phyloP scores from a whole-genome alignment of 1,140 invertebrate genomes.

The Charaxes varanes region DNA sequence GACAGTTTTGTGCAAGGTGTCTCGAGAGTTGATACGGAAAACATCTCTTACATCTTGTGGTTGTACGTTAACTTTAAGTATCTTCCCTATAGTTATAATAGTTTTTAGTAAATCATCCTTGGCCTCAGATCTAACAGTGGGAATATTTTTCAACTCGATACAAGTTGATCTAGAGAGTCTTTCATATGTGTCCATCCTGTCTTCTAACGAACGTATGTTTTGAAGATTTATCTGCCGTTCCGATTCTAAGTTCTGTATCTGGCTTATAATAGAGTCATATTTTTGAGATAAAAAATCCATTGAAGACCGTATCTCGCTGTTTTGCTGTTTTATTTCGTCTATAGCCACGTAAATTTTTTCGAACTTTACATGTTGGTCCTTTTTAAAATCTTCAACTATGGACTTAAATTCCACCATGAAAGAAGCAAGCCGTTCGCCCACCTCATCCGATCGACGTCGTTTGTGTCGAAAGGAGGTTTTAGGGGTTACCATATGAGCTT shows the following conservation, averaged over 20 bases:
- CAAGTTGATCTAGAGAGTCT: conserved; percentile 13
- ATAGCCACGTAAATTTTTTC: no score
- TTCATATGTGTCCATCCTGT: conserved; percentile 16
- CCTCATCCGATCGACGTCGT: no score
- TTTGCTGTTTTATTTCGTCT: no score
- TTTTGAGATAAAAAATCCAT: conserved; percentile 1
- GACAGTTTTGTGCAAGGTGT: neutral
- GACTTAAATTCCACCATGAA: no score
- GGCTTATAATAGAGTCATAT: neutral
- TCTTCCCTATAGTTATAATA: conserved; percentile 2
- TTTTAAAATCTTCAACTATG: no score
- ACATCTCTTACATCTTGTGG: conserved; percentile 13
- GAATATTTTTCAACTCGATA: conserved; percentile 22
- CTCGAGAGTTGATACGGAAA: conserved; percentile 13
- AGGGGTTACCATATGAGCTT: no score
- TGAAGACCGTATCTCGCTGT: neutral
- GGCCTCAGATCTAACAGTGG: conserved; percentile 7
- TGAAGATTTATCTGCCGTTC: conserved; percentile 4
- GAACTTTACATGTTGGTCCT: no score
- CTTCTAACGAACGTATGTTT: conserved; percentile 13
- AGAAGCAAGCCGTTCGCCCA: no score
- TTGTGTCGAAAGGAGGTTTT: no score
- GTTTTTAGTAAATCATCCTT: conserved; percentile 13
- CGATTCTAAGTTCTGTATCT: neutral
- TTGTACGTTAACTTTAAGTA: conserved; percentile 10